A percentile compares a stretch with the other conserved stretches of the same genome.
These are phyloP conservation scores for Agonopterix arenella DNA, from an alignment of 2,888 invertebrate species.

Conservation along the genomic window DNA sequence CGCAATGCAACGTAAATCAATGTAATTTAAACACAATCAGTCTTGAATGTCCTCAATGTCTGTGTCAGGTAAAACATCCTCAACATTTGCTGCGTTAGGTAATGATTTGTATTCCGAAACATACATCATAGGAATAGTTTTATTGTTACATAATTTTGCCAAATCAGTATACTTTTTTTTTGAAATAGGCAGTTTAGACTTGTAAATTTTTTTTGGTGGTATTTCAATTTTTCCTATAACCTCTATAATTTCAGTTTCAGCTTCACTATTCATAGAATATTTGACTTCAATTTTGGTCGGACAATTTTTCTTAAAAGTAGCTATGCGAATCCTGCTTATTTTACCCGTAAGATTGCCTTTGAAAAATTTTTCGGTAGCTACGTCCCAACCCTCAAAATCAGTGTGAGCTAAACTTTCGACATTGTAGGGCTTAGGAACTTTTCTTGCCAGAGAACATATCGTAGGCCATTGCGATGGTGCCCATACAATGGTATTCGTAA, in stretches of 20 bases:
- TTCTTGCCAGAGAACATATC: constrained; percentile 5
- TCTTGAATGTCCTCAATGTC: not conserved
- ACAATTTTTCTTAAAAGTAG: constrained; percentile 6
- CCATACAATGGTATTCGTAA: constrained; percentile 11
- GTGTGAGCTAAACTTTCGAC: constrained; percentile 5
- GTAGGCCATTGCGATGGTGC: constrained; percentile 12
- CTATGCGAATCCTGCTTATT: constrained; percentile 7
- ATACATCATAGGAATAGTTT: not conserved
- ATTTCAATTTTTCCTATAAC: not conserved
- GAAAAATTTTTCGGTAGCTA: constrained; percentile 4
- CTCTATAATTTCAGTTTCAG: not conserved
- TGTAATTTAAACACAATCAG: too few species aligned
- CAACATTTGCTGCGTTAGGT: not conserved
- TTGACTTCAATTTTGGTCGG: not conserved
- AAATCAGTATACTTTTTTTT: not conserved
- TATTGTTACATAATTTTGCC: not conserved
- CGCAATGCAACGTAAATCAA: too few species aligned
- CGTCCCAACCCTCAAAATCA: constrained; percentile 9
- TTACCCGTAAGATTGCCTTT: constrained; percentile 6
- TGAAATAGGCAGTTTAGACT: not conserved
- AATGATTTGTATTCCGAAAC: not conserved
- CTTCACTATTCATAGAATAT: not conserved
- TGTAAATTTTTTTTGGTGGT: not conserved
- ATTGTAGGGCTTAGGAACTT: constrained; percentile 8
- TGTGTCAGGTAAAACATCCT: not conserved